Evolutionary conservation across 2,113 vertebrate species (phyloP).

Genomic region (Hippocampus zosterae): DNA sequence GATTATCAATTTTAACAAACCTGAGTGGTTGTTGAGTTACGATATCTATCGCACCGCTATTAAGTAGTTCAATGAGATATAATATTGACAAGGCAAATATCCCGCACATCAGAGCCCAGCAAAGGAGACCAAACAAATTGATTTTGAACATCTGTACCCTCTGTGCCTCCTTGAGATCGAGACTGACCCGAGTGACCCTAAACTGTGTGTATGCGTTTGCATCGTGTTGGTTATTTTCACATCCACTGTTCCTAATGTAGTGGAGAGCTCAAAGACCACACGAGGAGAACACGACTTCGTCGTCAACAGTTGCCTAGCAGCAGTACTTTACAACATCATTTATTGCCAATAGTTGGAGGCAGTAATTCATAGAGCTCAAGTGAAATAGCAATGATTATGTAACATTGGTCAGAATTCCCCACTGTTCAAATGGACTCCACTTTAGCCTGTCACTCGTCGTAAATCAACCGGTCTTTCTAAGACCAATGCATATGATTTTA

Average conservation of each 20-base stretch:
- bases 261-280: slow-evolving; percentile 59
- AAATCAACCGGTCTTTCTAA: neutral
- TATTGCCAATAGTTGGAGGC: slow-evolving; percentile 25
- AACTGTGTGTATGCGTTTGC: slow-evolving; percentile 38
- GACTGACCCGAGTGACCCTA: slow-evolving; percentile 52
- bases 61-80: neutral
- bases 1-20: neutral
- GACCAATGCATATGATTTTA: neutral
- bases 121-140: slow-evolving; percentile 8
- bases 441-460: neutral
- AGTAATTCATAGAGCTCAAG: slow-evolving; percentile 26
- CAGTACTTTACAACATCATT: slow-evolving; percentile 39
- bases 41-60: neutral
- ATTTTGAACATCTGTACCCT: slow-evolving; percentile 34
- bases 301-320: slow-evolving; percentile 33
- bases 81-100: neutral
- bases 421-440: neutral
- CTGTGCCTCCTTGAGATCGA: slow-evolving; percentile 41
- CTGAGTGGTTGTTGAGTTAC: too few relatives aligned
- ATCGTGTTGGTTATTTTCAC: slow-evolving; percentile 45
- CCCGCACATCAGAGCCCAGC: slow-evolving; percentile 7
- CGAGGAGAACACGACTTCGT: slow-evolving; percentile 58
- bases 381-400: slow-evolving; percentile 31
- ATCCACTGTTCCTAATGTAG: slow-evolving; percentile 41
- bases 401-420: slow-evolving; percentile 12